Evolutionary conservation across 2,888 invertebrate genomes (phyloP), one percentile per base, ranked within the genome.

Genomic region (Stenolophus ochropezus): DNA sequence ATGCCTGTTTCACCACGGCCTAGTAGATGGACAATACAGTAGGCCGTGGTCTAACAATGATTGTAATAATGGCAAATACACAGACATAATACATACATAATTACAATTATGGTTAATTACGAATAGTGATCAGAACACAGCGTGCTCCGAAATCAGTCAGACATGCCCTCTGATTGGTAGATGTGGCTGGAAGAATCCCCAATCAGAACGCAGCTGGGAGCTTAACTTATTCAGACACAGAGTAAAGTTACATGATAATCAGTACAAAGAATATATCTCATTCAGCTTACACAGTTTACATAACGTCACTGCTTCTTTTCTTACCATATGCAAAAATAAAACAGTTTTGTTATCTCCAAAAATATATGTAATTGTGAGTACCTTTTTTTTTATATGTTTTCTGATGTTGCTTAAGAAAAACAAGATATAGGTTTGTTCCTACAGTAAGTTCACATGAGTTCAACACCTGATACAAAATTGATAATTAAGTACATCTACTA

Each of bases 181-280:
- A 92, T 92, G 93, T 93, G 94, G 93, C 93, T 93, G 93, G 93
- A 93, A 90, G 90, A 91, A 92, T 93, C 92, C 91, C 92, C 92
- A 93, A 93, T 93, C 92, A 91, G 90, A 91, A 89, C 90, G 90
- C 91, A 92, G 92, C 89, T 87, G 89, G 87, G 73, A 77, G n/a
- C 71, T 71, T 71, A 73, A 16, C 73, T 73, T 73, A 71, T 6
- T 4, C 71, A 73, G 51, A 73, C 49, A 73, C 51, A 73, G 49
- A 73, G 71, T 65, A 47, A 78, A 16, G 27, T 69, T 69, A 61
- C 61, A 61, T 61, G 27, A 27, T 69, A 69, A 69, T 79, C 71
- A 69, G 79, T 79, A 79, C 79, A 79, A 79, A 79, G 79, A 71
- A 79, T 79, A 79, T 79, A 78, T 79, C 65, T 33, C 61, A 69